Evolutionary conservation across 2,888 invertebrate species (phyloP).

Genomic region (Trichacis sp.): DNA sequence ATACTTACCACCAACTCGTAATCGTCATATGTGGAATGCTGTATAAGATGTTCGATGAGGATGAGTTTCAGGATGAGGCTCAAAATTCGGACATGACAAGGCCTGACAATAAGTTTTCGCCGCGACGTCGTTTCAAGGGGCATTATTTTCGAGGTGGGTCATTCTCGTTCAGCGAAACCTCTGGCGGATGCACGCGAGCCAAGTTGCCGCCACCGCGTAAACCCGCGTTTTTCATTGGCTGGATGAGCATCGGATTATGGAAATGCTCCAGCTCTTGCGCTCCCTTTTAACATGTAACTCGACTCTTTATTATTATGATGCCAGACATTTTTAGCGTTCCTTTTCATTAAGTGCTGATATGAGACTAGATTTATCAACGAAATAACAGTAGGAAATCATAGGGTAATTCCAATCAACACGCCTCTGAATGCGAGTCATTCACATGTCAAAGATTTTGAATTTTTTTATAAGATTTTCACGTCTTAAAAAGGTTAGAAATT

Average conservation of each 20-base stretch:
- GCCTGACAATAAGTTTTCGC: conserved; percentile 15
- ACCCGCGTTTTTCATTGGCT: conserved; percentile 59
- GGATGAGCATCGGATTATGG: conserved; percentile 61
- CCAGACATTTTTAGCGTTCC: too few species aligned
- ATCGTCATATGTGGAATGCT: background rate
- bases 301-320: conserved; percentile 67
- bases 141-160: conserved; percentile 20
- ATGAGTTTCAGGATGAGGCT: background rate
- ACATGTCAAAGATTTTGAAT: too few species aligned
- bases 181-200: conserved; percentile 16
- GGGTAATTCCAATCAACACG: background rate
- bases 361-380: conserved; percentile 19
- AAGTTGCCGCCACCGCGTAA: conserved; percentile 42
- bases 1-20: background rate
- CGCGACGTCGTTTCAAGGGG: conserved; percentile 15
- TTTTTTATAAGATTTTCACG: too few species aligned
- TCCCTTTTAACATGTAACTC: conserved; percentile 55
- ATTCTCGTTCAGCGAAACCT: conserved; percentile 25
- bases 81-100: background rate
- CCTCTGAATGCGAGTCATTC: too few species aligned
- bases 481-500: too few species aligned
- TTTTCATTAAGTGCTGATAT: conserved; percentile 42
- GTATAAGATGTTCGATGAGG: background rate
- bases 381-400: conserved; percentile 3
- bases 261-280: conserved; percentile 55